Evolutionary conservation across 2,797 vertebrate genomes (phyloP).

Genomic region (Tympanoctomys barrerae): DNA sequence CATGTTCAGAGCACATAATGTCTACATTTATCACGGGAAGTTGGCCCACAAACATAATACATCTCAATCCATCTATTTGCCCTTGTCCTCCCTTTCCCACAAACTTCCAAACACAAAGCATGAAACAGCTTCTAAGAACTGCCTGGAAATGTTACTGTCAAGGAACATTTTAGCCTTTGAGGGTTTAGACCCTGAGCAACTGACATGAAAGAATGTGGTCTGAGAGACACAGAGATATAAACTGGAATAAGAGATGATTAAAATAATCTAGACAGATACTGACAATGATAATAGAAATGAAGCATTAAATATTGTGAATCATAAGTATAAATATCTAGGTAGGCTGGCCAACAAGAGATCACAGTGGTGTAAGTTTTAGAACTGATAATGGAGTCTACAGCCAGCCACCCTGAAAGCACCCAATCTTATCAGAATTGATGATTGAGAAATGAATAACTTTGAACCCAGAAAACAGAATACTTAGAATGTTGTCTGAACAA

Average conservation of each 20-base stretch:
- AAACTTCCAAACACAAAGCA: neutral
- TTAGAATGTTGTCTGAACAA: neutral
- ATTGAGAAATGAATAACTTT: neutral
- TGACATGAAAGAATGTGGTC: neutral
- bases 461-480: neutral
- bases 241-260: neutral
- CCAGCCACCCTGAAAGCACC: no score
- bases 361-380: neutral
- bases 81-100: neutral
- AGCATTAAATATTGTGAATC: neutral
- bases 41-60: neutral
- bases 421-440: no score
- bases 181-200: neutral
- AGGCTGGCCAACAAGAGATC: neutral
- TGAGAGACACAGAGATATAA: neutral
- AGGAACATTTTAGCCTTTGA: neutral
- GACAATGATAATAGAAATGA: neutral
- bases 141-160: neutral
- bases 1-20: neutral
- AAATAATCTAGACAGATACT: neutral
- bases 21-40: no score
- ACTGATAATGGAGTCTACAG: neutral
- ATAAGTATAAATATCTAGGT: neutral
- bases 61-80: neutral
- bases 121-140: neutral